Percentiles rank a stretch among this genome's conserved stretches.
These are phyloP conservation scores for Eurystomus gularis DNA, from an alignment of 2,113 vertebrate species.

Conservation along the genomic window DNA sequence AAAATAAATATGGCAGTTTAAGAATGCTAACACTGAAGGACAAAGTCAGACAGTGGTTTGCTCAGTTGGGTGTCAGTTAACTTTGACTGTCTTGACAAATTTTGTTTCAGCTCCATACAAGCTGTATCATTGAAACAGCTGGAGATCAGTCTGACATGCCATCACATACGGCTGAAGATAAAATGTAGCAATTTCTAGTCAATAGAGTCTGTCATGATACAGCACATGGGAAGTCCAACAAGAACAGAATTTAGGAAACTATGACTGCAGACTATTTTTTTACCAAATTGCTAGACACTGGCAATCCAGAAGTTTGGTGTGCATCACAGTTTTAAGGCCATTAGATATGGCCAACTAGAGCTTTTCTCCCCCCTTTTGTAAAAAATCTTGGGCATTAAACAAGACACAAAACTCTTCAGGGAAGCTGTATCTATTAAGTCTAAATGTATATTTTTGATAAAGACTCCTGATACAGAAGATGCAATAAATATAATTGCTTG, in stretches of 20 bases:
- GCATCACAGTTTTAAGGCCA: not conserved
- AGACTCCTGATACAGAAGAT: not conserved
- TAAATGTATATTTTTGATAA: not conserved
- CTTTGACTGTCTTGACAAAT: not conserved
- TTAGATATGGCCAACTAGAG: not conserved
- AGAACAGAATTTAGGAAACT: not conserved
- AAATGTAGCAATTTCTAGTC: not conserved
- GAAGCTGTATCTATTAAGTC: fast-evolving
- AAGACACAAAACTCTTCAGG: not conserved
- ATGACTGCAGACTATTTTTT: not conserved
- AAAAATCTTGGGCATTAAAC: not conserved
- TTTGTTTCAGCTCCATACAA: not conserved
- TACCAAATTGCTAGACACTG: not conserved
- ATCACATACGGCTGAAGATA: not conserved
- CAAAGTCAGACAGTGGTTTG: not conserved
- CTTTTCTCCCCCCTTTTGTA: not conserved
- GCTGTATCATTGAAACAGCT: not conserved
- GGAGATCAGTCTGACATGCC: not conserved
- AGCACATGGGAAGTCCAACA: not conserved
- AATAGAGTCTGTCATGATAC: not conserved
- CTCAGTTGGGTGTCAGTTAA: not conserved
- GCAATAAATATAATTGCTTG: not conserved
- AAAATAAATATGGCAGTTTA: not conserved
- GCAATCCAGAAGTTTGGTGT: not conserved
- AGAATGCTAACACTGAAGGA: not conserved